Evolutionary conservation across 2,888 invertebrate species (phyloP).

Genomic region (Calephelis perditalis): DNA sequence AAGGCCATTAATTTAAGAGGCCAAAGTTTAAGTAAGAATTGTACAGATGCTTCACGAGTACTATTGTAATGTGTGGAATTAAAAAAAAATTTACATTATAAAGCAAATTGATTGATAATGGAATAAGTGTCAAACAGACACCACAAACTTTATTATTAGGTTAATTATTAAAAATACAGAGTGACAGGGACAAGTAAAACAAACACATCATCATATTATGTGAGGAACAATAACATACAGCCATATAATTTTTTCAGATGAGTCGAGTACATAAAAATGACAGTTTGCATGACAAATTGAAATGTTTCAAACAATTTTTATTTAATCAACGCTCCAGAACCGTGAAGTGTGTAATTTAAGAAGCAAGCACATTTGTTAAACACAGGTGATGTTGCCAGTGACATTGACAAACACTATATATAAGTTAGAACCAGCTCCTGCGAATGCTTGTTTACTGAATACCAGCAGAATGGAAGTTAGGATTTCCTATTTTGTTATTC

Average conservation of each 20-base stretch:
- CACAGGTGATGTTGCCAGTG: constrained; percentile 26
- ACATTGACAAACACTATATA: constrained; percentile 38
- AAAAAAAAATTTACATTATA: no score
- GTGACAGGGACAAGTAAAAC: neutral
- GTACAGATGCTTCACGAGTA: no score
- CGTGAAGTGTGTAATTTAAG: constrained; percentile 40
- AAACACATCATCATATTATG: neutral
- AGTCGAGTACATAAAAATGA: constrained; percentile 2
- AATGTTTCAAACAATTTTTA: constrained; percentile 31
- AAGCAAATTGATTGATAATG: no score
- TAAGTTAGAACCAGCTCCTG: neutral
- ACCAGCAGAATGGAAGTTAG: constrained; percentile 10
- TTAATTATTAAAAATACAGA: no score
- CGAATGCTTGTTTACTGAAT: neutral
- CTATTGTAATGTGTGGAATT: no score
- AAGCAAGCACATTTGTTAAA: constrained; percentile 27
- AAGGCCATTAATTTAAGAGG: no score
- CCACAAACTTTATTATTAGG: no score
- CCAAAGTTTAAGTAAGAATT: no score
- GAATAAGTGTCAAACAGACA: no score
- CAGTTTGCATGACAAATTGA: constrained; percentile 9
- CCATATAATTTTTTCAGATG: constrained; percentile 8
- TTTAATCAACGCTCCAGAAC: constrained; percentile 40
- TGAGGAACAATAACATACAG: neutral
- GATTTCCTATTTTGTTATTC: constrained; percentile 25